Percentiles rank a stretch among this genome's conserved stretches.
phyloP scores from a whole-genome alignment of 2,888 invertebrate species.

The Teleiodes luculella region DNA sequence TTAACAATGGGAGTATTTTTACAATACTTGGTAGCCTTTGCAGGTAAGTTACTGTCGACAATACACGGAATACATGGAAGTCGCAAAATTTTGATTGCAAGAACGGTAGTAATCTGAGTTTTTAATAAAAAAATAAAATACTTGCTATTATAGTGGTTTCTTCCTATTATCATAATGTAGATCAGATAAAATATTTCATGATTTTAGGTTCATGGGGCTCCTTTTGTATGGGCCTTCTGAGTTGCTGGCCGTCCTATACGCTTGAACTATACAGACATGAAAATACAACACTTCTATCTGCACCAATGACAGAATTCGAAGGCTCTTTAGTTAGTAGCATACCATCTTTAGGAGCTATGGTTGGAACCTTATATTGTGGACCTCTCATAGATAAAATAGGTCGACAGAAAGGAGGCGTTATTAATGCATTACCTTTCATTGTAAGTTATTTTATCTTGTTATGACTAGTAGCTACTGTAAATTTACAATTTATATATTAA shows the following conservation, averaged over 20 bases:
- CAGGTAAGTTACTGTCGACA: conserved; percentile 39
- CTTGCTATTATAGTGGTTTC: too few species aligned
- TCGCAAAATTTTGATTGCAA: too few species aligned
- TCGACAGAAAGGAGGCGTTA: conserved; percentile 71
- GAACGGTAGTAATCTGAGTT: too few species aligned
- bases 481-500: too few species aligned
- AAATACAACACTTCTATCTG: conserved; percentile 55
- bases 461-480: too few species aligned
- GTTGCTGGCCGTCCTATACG: conserved; percentile 81
- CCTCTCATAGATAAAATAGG: conserved; percentile 69
- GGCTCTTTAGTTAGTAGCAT: conserved; percentile 76
- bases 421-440: conserved; percentile 71
- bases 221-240: conserved; percentile 47
- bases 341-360: conserved; percentile 74
- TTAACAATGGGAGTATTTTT: conserved; percentile 31
- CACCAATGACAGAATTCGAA: conserved; percentile 66
- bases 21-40: conserved; percentile 32
- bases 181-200: too few species aligned
- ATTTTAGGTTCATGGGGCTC: conserved; percentile 51
- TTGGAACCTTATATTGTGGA: conserved; percentile 67
- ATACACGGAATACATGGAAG: too few species aligned
- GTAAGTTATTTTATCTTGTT: conserved; percentile 36
- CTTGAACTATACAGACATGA: conserved; percentile 57
- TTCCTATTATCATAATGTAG: too few species aligned
- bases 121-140: too few species aligned